Base-by-base conservation (phyloP, 1,140 invertebrate genomes). In the Drosophila quadrilineata region DNA sequence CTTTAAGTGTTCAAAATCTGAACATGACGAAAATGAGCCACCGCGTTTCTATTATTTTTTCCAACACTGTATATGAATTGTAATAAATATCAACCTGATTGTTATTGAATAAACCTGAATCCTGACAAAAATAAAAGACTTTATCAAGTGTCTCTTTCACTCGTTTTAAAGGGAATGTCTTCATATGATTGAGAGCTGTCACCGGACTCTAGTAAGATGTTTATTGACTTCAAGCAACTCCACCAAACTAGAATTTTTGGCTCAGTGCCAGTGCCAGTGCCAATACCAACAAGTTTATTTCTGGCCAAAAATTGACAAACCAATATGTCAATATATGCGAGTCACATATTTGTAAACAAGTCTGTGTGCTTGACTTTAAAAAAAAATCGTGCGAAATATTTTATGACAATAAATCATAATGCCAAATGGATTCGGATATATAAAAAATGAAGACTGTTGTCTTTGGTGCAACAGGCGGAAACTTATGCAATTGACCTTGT, bases 201-300 rank as follows among this genome's bases (percentile, higher is more conserved):
- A 12, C 46, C 33, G 6, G 14, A 22, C 46, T 50, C 33, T 50
- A 35, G 35, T 50, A 21, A 21, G 46, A 35, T 10, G 33, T 45
- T 24, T 21, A 24, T 14, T 14, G 3, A 9, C 3, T 17, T 35
- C 33, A 6, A 14, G 14, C 19, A n/a, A 9, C 2, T 74, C 63
- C 64, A 68, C 67, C 68, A 73, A 68, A n/a, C n/a, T n/a, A n/a
- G 57, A 73, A 57, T 73, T 53, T 38, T 74, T 73, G 70, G 71
- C 49, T 14, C 29, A 36, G 26, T 63, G 59, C 71, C 71, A 74
- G 62, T 53, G 63, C 19, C 9, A 31, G 3, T 45, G 36, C 43
- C 46, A 62, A 43, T 40, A 17, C 10, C 19, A 46, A 62, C 22
- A 48, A 31, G 17, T 40, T 4, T 3, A 40, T 17, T 14, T 1